phyloP scores from a whole-genome alignment of 2,888 invertebrate species.

The Argyresthia goedartella region DNA sequence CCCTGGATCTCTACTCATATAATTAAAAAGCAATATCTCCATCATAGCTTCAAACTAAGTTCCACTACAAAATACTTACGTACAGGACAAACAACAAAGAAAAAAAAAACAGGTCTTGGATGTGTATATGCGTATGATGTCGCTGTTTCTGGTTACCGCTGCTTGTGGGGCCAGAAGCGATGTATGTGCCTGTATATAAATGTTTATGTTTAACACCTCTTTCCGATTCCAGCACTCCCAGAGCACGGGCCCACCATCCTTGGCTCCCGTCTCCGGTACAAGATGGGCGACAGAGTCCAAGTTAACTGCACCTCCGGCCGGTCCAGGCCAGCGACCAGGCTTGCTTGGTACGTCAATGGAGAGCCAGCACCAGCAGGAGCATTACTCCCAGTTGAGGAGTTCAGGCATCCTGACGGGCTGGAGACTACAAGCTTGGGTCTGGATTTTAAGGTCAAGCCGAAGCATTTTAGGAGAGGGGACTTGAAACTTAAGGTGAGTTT shows the following conservation, averaged over 20 bases:
- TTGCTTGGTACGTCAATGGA: constrained; percentile 91
- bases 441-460: constrained; percentile 83
- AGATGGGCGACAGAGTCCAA: constrained; percentile 83
- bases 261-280: constrained; percentile 85
- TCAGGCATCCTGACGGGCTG: constrained; percentile 72
- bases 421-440: constrained; percentile 83
- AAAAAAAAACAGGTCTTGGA: too few relatives aligned
- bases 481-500: constrained; percentile 81
- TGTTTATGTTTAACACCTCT: too few relatives aligned
- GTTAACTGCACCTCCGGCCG: constrained; percentile 88
- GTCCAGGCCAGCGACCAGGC: constrained; percentile 85
- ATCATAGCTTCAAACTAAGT: too few relatives aligned
- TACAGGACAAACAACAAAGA: too few relatives aligned
- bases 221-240: constrained; percentile 74
- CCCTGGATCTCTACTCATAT: too few relatives aligned
- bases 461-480: constrained; percentile 87
- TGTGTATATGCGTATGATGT: too few relatives aligned
- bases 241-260: constrained; percentile 86
- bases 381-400: constrained; percentile 58
- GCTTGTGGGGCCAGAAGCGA: too few relatives aligned
- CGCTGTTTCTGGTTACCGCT: too few relatives aligned
- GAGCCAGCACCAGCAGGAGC: constrained; percentile 75
- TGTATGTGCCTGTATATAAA: too few relatives aligned
- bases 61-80: too few relatives aligned
- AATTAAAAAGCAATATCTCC: too few relatives aligned